These are phyloP conservation scores for Drosophila virilis DNA, from an alignment of 1,140 invertebrate species.

Conservation along the genomic window DNA sequence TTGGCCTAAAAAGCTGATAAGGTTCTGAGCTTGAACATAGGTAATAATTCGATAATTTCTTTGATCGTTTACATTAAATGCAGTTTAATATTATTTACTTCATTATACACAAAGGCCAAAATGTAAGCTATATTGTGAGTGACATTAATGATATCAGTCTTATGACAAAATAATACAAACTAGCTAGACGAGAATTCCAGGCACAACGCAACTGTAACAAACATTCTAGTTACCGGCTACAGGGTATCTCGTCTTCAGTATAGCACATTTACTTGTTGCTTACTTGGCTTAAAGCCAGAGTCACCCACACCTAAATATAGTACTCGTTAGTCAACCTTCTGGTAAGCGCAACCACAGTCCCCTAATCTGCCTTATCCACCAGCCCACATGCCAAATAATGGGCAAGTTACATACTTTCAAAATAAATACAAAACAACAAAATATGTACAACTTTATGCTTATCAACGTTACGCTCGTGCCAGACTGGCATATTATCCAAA, in stretches of 20 bases:
- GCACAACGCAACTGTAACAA: no score
- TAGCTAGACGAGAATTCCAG: no score
- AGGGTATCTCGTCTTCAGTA: background rate
- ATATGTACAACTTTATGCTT: slow-evolving; percentile 16
- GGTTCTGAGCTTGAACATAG: no score
- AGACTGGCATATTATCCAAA: slow-evolving; percentile 50
- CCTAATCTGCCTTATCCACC: background rate
- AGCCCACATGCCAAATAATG: slow-evolving; percentile 40
- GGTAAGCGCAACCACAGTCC: background rate
- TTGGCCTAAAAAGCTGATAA: no score
- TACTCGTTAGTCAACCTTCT: slow-evolving; percentile 4
- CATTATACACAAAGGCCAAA: no score
- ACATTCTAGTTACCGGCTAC: background rate
- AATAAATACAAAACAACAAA: background rate
- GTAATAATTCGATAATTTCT: no score
- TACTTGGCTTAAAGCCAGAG: background rate
- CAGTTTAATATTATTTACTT: no score
- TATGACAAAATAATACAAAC: no score
- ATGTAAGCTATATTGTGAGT: no score
- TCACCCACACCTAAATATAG: background rate
- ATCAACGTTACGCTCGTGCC: slow-evolving; percentile 31
- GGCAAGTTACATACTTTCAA: slow-evolving; percentile 9
- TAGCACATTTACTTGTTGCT: background rate
- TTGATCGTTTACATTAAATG: no score
- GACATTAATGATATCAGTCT: no score